Conservation (phyloP, 2,113 vertebrate genomes). For the Crypturellus undulatus region DNA sequence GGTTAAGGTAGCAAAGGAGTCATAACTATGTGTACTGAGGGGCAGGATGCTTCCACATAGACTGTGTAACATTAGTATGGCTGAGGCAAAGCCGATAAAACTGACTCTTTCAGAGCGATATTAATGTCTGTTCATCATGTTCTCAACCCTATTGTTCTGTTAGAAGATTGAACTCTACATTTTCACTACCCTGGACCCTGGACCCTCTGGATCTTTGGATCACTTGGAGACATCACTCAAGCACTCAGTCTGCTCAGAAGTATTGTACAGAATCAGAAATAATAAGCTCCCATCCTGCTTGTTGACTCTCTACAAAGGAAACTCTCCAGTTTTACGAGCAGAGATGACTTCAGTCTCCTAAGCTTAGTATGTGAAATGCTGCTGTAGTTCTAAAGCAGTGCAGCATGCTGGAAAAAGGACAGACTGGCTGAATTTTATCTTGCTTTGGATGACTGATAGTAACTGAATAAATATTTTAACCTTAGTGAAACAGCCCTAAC, state of each 20-base stretch:
- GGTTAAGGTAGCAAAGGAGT: neutral
- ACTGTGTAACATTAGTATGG: neutral
- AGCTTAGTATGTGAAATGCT: neutral
- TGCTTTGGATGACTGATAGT: too few relatives aligned
- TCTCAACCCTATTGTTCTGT: neutral
- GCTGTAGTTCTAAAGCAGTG: neutral
- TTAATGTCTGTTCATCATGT: neutral
- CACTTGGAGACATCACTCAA: neutral
- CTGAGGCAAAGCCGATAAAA: neutral
- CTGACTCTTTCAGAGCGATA: neutral
- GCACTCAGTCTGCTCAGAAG: neutral
- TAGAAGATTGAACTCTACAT: neutral
- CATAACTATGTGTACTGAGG: neutral
- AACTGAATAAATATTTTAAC: neutral
- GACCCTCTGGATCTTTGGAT: neutral
- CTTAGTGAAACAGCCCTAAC: neutral
- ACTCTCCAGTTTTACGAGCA: neutral
- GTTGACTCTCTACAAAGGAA: neutral
- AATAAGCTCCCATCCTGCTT: neutral
- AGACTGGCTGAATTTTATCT: neutral
- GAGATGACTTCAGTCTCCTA: neutral
- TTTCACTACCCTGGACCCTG: neutral
- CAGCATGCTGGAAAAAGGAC: neutral
- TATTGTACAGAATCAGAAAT: neutral
- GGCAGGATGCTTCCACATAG: neutral